These are phyloP conservation scores for Cataglyphis livida DNA, from an alignment of 2,888 invertebrate species.

Conservation along the genomic window DNA sequence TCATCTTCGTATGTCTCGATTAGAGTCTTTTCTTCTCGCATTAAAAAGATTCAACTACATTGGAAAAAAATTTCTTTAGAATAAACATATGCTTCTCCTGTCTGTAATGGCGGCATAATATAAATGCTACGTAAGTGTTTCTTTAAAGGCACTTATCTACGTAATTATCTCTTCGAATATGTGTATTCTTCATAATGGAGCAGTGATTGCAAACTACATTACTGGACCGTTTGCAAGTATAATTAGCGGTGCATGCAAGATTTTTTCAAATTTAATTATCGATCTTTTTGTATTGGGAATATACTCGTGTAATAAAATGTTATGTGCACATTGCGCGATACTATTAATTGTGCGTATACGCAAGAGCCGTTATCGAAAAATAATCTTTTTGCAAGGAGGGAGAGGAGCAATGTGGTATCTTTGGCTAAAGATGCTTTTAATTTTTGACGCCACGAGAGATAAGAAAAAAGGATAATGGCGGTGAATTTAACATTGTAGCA, in stretches of 20 bases:
- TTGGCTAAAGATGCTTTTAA: conserved; percentile 18
- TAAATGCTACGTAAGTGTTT: neutral
- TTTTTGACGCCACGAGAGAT: conserved; percentile 25
- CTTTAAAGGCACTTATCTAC: neutral
- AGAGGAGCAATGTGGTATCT: neutral
- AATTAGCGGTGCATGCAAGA: conserved; percentile 67
- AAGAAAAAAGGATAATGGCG: conserved; percentile 32
- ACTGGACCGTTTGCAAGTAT: conserved; percentile 17
- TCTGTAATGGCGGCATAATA: neutral
- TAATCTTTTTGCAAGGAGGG: neutral
- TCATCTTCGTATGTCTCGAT: neutral
- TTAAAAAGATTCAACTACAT: neutral
- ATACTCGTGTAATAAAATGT: conserved; percentile 46
- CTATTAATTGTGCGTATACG: neutral
- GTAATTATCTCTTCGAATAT: neutral
- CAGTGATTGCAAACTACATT: neutral
- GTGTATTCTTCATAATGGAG: neutral
- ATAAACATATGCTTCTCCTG: neutral
- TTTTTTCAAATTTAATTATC: conserved; percentile 76
- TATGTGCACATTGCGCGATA: conserved; percentile 20
- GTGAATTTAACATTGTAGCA: conserved; percentile 40
- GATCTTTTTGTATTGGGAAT: conserved; percentile 37
- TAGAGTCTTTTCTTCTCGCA: neutral
- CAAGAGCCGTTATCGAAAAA: neutral
- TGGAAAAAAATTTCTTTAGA: neutral